phyloP scores from a whole-genome alignment of 2,797 vertebrate species.

The Cryptoprocta ferox region DNA sequence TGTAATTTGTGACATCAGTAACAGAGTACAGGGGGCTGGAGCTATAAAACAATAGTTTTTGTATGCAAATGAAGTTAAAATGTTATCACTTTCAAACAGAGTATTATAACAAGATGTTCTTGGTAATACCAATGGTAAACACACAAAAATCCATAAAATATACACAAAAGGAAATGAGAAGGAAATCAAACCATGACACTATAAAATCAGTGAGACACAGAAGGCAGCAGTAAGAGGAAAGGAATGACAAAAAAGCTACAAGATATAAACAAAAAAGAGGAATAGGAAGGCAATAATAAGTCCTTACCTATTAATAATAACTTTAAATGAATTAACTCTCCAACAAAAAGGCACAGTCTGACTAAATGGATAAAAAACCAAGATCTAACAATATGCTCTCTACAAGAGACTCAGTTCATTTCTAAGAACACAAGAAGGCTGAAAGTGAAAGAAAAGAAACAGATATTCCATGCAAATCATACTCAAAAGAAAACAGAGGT shows the following conservation, averaged over 20 bases:
- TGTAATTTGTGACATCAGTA: not conserved
- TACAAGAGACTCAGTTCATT: not conserved
- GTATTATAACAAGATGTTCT: not conserved
- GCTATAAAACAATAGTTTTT: not conserved
- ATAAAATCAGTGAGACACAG: not conserved
- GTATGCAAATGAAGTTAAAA: not conserved
- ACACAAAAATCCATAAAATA: not conserved
- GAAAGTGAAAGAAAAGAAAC: not conserved
- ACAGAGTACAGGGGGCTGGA: not conserved
- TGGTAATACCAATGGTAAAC: not conserved
- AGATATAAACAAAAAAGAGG: not conserved
- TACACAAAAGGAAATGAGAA: not conserved
- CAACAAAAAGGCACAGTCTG: not conserved
- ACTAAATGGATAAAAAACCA: not conserved
- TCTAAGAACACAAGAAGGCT: not conserved
- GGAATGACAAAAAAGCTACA: not conserved
- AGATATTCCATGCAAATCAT: not conserved
- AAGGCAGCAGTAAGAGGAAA: not conserved
- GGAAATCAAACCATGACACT: not conserved
- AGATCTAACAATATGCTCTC: not conserved
- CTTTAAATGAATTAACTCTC: not conserved
- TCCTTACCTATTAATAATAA: not conserved
- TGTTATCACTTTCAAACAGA: not conserved
- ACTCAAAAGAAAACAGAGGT: not conserved
- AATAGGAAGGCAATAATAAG: not conserved